phyloP scores from a whole-genome alignment of 2,797 vertebrate genomes.

The Hippocampus kuda region DNA sequence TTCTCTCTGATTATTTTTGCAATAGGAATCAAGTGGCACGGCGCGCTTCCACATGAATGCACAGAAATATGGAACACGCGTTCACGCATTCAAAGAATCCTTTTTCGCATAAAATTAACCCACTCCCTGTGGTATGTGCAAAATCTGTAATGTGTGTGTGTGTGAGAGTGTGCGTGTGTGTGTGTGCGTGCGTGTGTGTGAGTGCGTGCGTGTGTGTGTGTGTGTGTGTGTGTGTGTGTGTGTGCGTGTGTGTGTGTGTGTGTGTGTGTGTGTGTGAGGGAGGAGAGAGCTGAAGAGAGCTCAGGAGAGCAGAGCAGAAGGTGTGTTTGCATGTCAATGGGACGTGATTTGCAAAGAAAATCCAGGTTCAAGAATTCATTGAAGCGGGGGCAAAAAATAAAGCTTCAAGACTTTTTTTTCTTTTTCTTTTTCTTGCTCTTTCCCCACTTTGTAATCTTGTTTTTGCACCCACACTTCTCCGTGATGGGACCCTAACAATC shows the following conservation, averaged over 20 bases:
- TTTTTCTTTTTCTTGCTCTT: conserved; percentile 13
- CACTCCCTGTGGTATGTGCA: conserved; percentile 25
- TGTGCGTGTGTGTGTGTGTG: conserved; percentile 4
- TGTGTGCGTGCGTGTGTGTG: conserved; percentile 6
- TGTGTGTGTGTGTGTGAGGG: conserved; percentile 6
- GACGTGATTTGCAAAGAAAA: conserved; percentile 31
- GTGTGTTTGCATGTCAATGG: conserved; percentile 54
- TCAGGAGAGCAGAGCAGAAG: conserved; percentile 20
- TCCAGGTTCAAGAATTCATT: conserved; percentile 32
- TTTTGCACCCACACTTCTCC: conserved; percentile 18
- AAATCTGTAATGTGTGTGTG: conserved; percentile 31
- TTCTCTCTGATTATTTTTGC: conserved; percentile 5
- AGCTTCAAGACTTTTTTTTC: not conserved
- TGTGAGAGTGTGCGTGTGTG: too few species aligned
- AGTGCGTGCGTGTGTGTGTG: conserved; percentile 3
- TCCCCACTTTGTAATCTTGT: conserved; percentile 11
- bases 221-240: conserved; percentile 4
- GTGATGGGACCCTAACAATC: conserved; percentile 31
- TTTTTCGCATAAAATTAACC: conserved; percentile 37
- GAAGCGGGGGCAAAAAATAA: not conserved
- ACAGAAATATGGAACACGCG: conserved; percentile 7
- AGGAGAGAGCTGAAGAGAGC: conserved; percentile 15
- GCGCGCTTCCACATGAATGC: not conserved
- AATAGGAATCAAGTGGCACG: conserved; percentile 1
- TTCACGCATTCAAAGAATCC: conserved; percentile 20